phyloP scores from a whole-genome alignment of 1,140 invertebrate genomes.

The Myzus persicae region DNA sequence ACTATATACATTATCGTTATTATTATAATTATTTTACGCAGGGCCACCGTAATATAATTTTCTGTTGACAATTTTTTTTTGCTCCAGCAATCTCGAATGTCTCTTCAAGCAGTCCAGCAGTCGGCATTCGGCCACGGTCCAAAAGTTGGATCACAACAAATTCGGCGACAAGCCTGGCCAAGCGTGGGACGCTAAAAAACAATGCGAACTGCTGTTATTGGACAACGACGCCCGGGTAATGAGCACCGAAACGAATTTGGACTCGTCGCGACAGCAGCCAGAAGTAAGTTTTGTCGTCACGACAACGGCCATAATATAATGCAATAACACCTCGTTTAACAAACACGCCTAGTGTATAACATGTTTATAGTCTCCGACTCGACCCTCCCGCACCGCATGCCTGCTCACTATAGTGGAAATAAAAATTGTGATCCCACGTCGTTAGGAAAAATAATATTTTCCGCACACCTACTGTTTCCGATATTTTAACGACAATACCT shows the following conservation, averaged over 20 bases:
- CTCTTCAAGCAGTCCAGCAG: conserved; percentile 20
- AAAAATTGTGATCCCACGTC: not conserved
- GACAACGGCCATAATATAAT: not conserved
- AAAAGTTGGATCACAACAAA: conserved; percentile 67
- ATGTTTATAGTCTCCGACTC: not conserved
- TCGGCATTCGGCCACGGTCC: not conserved
- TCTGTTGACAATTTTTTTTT: not conserved
- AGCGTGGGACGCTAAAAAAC: conserved; percentile 73
- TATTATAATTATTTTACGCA: not conserved
- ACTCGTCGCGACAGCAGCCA: not conserved
- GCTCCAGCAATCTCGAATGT: conserved; percentile 35
- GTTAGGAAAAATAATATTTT: not conserved
- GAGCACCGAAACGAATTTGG: conserved; percentile 45
- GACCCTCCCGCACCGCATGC: not conserved
- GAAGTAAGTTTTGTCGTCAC: conserved; percentile 18
- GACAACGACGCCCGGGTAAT: conserved; percentile 68
- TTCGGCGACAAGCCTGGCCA: conserved; percentile 73
- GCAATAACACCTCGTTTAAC: not conserved
- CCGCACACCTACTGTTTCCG: not conserved
- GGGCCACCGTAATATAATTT: not conserved
- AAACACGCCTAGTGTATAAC: not conserved
- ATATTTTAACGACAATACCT: not conserved
- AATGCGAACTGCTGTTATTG: conserved; percentile 73
- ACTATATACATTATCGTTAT: not conserved
- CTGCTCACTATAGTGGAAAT: not conserved